Conservation (phyloP, 2,888 invertebrate species). For the Tubulanus polymorphus region DNA sequence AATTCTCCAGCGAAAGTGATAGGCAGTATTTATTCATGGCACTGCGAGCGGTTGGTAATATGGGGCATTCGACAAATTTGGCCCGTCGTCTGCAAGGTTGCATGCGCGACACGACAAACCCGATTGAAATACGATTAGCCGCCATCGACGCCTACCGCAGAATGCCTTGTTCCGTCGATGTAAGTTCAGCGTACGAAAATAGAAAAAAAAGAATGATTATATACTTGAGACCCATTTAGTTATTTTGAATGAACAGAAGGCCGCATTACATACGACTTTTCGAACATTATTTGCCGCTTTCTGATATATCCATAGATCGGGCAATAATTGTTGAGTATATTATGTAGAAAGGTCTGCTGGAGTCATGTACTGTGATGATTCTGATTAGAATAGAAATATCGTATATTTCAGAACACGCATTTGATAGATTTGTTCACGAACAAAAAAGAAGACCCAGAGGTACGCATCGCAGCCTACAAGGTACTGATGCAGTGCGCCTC, state of each 20-base stretch:
- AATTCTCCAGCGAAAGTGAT: background rate
- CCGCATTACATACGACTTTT: no score
- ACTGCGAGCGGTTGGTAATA: conserved; percentile 83
- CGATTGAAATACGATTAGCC: conserved; percentile 70
- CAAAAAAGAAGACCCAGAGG: conserved; percentile 71
- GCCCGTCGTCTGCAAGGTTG: conserved; percentile 35
- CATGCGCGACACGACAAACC: conserved; percentile 57
- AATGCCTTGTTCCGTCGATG: conserved; percentile 62
- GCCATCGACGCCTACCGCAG: conserved; percentile 76
- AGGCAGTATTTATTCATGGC: conserved; percentile 61
- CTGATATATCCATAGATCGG: no score
- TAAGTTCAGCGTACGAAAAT: no score
- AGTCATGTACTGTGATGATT: no score
- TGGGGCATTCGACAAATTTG: conserved; percentile 64
- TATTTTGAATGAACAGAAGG: no score
- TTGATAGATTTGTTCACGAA: conserved; percentile 54
- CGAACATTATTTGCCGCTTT: no score
- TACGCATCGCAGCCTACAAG: conserved; percentile 81
- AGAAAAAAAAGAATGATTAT: no score
- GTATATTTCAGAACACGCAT: no score
- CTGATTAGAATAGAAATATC: no score
- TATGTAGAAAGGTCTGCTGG: no score
- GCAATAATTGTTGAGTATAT: no score
- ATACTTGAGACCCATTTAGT: no score
- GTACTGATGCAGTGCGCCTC: conserved; percentile 87